Evolutionary conservation across 2,888 invertebrate genomes (phyloP), one percentile per base, ranked within the genome.

Genomic region (Lasioglossum malachurum): DNA sequence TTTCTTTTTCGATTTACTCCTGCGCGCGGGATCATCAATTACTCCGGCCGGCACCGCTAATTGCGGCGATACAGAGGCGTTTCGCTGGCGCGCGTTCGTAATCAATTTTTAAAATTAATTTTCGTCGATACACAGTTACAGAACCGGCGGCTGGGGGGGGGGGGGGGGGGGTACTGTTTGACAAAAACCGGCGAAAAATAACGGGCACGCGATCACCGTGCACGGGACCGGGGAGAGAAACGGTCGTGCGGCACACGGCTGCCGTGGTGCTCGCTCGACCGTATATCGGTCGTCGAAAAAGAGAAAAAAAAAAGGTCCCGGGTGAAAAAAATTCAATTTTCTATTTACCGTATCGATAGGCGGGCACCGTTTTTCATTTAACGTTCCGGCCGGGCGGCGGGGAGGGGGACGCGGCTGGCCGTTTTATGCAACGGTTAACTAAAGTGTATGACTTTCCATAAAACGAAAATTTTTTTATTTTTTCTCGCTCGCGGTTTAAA

Each of bases 371-470:
- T 79, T 75, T 46, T 75, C 86, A 75, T 75, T 84, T 75, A 84
- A 78, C 78, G 44, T 60, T 44, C 46, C 53, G 23, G 2, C 44
- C 44, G 44, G 23, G 8, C 46, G 53, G 53, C 7, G 53, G 49
- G 49, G 49, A 2, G 19, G 19, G 19, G 49, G 5, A 35, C 35
- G 0, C 23, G 53, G 8, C 8, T 14, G 57, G 41, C n/a, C 27
- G 75, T 72, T 85, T 75, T 78, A 53, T 85, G 71, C 85, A 78
- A 85, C 85, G 85, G 78, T 84, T 84, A 84, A 84, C 78, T 85
- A 41, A 53, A 38, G 60, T 35, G 86, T 71, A 75, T 69, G 72
- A 85, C 79, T 85, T 85, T 79, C 85, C 85, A 84, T 85, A 78
- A 64, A 84, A 78, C 79, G 78, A 53, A 71, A 60, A n/a, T n/a